These are phyloP conservation scores for Campylorhamphus procurvoides DNA, from an alignment of 2,113 vertebrate species.

Conservation along the genomic window DNA sequence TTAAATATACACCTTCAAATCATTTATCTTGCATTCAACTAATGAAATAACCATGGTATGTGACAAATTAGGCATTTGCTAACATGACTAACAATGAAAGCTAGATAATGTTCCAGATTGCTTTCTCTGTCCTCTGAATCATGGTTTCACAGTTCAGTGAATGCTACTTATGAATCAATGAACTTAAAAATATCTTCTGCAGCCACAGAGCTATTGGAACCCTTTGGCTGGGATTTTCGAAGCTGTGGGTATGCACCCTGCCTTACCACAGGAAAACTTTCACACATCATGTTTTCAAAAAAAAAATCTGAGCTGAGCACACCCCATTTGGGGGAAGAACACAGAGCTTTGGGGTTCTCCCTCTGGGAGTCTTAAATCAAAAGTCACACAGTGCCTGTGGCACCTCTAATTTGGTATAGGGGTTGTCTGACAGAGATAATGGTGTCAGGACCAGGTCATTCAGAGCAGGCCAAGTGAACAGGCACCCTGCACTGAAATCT, in stretches of 20 bases:
- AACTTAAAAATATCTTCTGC: not conserved
- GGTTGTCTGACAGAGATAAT: not conserved
- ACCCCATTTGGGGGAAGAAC: not conserved
- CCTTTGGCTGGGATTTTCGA: slow-evolving; percentile 14
- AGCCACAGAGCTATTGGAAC: not conserved
- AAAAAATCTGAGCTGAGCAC: not conserved
- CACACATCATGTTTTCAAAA: not conserved
- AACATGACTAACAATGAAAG: slow-evolving; percentile 21
- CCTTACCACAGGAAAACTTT: not conserved
- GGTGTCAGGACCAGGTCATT: not conserved
- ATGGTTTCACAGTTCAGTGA: not conserved
- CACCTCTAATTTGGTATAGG: not conserved
- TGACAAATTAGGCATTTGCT: not conserved
- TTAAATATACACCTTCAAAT: not conserved
- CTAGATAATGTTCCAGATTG: not conserved
- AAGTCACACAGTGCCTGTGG: not conserved
- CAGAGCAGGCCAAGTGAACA: not conserved
- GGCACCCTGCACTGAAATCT: not conserved
- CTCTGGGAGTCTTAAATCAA: not conserved
- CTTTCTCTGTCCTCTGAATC: slow-evolving; percentile 37
- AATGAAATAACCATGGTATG: not conserved
- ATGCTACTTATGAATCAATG: not conserved
- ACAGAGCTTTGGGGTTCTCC: not conserved
- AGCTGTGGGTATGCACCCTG: not conserved
- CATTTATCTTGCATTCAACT: not conserved